Base-by-base conservation (phyloP, 2,888 invertebrate species). In the Orthosia cruda region DNA sequence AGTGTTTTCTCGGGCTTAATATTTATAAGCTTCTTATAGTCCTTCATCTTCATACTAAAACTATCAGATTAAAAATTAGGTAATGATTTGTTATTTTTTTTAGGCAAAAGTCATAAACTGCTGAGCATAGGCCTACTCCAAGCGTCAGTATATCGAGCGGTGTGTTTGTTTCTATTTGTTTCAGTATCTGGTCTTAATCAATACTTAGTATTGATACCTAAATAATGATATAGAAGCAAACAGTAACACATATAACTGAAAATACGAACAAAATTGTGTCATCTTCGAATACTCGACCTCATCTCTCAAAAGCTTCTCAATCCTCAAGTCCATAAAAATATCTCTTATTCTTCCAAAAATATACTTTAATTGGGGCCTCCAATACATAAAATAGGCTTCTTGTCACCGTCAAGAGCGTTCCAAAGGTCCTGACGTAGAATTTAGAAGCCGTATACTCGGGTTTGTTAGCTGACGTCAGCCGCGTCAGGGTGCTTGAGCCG, bases 301-400 rank as follows among this genome's bases (percentile, higher is more conserved):
- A 59, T 16, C 15, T 23, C 54, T 16, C 32, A 12, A 45, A 65
- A 67, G 16, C 13, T 20, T 52, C 54, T 65, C 54, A 15, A 15
- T 45, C 15, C 23, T 66, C 47, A 67, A 71, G 45, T 26, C 18
- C 7, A 18, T 63, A 77, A 78, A 74, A 69, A 79, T 45, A 83
- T 61, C 16, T 72, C 18, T 57, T 65, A 62, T 57, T 54, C 2
- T 40, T 16, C 59, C 50, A 62, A 77, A 84, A 77, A 80, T 77
- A 71, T 74, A 72, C 66, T 65, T 79, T 79, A 87, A 87, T 80
- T 87, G 74, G 83, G 58, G 40, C 49, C 82, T 87, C 88, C 86
- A 89, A 92, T 90, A 90, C 85, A 90, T 91, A 91, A 92, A 94
- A 93, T 93, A 92, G 93, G 90, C 89, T 86, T 80, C 92, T 90